phyloP scores from a whole-genome alignment of 2,888 invertebrate genomes.

The Ariolimax columbianus region DNA sequence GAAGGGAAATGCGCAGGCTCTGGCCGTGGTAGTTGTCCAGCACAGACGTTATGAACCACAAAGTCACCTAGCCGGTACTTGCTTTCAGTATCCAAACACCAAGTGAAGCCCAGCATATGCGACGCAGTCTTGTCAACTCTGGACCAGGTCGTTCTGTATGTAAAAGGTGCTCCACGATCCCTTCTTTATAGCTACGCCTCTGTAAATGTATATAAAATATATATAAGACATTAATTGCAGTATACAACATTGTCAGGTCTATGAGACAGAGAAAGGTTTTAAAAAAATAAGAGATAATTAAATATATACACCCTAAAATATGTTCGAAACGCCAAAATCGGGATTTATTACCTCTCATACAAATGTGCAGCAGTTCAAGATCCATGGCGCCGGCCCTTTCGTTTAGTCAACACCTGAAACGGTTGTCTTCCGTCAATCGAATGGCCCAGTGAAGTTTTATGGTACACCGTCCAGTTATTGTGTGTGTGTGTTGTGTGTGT shows the following conservation, averaged over 20 bases:
- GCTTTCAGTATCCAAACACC: too few relatives aligned
- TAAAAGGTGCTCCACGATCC: too few relatives aligned
- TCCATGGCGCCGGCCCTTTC: slow-evolving; percentile 13
- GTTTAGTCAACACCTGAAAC: slow-evolving; percentile 26
- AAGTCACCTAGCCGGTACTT: too few relatives aligned
- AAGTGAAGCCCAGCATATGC: too few relatives aligned
- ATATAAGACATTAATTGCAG: background rate
- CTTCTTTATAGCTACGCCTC: background rate
- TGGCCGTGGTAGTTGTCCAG: too few relatives aligned
- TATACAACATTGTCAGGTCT: background rate
- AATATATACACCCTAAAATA: slow-evolving; percentile 28
- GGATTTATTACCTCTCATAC: slow-evolving; percentile 18
- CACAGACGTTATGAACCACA: too few relatives aligned
- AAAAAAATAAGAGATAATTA: slow-evolving; percentile 20
- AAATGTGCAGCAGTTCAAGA: background rate
- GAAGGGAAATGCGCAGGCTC: too few relatives aligned
- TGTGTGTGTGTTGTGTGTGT: too few relatives aligned
- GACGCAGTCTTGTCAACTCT: too few relatives aligned
- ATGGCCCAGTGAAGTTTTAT: slow-evolving; percentile 17
- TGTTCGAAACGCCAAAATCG: background rate
- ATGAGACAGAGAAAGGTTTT: background rate
- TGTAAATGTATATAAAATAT: background rate
- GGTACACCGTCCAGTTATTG: background rate
- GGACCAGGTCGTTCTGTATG: too few relatives aligned
- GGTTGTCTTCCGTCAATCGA: slow-evolving; percentile 9